phyloP scores from a whole-genome alignment of 1,140 invertebrate genomes.

The Triops longicaudatus region DNA sequence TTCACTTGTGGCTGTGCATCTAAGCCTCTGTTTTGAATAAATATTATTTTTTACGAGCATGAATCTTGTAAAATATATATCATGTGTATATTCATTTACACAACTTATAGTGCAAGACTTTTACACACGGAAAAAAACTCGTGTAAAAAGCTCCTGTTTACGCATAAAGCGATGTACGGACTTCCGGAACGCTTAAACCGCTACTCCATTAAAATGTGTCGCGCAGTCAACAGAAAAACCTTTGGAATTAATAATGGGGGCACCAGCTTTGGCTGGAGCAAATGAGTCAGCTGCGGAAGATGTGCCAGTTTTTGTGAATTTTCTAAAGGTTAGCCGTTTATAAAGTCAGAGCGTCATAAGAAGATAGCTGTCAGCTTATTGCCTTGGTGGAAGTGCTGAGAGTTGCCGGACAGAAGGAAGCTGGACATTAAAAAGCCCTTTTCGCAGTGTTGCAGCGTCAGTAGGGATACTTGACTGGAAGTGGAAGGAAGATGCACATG shows the following conservation, averaged over 20 bases:
- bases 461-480: background rate
- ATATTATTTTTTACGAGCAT: no score
- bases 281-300: background rate
- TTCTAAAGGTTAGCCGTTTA: background rate
- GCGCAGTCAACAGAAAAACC: background rate
- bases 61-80: no score
- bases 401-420: background rate
- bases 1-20: no score
- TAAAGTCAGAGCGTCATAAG: background rate
- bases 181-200: no score
- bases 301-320: background rate
- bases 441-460: background rate
- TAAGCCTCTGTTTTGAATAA: no score
- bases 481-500: background rate
- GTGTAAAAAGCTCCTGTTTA: no score
- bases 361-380: conserved; percentile 8
- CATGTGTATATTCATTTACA: no score
- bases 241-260: background rate
- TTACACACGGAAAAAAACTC: no score
- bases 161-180: no score
- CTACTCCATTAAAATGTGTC: no score
- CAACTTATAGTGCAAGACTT: no score
- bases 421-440: background rate
- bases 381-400: background rate
- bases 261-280: background rate